These are phyloP conservation scores for Phortica magna DNA, from an alignment of 2,888 invertebrate species.

Conservation along the genomic window DNA sequence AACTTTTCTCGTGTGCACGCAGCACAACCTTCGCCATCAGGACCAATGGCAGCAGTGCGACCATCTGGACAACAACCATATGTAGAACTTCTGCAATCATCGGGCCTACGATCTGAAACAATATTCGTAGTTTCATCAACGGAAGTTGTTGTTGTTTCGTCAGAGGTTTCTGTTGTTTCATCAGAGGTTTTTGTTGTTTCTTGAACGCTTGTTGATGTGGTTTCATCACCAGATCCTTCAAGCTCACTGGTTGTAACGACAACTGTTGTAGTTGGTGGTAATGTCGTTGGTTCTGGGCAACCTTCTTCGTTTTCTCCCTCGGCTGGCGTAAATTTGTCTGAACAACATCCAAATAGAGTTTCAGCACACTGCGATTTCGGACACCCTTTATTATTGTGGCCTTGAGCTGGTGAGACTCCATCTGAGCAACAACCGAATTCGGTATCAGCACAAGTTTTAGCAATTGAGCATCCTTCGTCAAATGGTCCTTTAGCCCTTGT, in stretches of 20 bases:
- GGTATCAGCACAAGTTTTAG: conserved; percentile 87
- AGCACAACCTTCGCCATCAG: conserved; percentile 86
- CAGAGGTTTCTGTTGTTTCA: conserved; percentile 82
- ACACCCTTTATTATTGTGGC: conserved; percentile 86
- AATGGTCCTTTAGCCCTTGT: conserved; percentile 90
- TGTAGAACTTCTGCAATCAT: conserved; percentile 79
- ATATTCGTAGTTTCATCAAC: conserved; percentile 78
- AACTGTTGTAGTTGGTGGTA: conserved; percentile 70
- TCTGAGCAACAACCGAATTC: conserved; percentile 90
- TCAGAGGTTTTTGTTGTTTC: conserved; percentile 76
- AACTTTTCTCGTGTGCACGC: conserved; percentile 84
- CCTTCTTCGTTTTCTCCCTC: conserved; percentile 89
- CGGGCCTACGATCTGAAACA: conserved; percentile 50
- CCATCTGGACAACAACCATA: conserved; percentile 90
- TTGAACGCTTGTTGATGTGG: conserved; percentile 43
- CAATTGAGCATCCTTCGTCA: conserved; percentile 86
- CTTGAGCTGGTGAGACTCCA: conserved; percentile 87
- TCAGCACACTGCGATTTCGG: conserved; percentile 85
- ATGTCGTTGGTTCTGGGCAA: conserved; percentile 83
- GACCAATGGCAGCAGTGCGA: conserved; percentile 83
- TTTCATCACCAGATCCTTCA: conserved; percentile 55
- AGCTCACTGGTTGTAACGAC: conserved; percentile 55
- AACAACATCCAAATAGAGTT: conserved; percentile 92
- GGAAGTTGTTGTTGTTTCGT: conserved; percentile 81
- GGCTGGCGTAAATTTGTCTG: conserved; percentile 87